These are phyloP conservation scores for Sebastolobus alascanus DNA, from an alignment of 2,797 vertebrate genomes.

Conservation along the genomic window DNA sequence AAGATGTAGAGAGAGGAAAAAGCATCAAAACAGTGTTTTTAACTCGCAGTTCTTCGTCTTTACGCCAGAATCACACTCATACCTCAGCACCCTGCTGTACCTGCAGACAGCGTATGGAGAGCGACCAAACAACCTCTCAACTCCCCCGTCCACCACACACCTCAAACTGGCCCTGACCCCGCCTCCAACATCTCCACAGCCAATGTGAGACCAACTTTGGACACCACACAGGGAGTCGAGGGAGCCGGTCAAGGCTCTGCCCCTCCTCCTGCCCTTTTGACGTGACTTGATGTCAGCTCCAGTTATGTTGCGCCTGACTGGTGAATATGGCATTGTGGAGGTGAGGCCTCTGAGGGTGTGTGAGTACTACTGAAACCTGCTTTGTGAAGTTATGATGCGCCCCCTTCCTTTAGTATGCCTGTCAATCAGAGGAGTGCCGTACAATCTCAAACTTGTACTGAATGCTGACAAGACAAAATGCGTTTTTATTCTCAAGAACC, in stretches of 20 bases:
- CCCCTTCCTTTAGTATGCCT: not conserved
- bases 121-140: conserved; percentile 13
- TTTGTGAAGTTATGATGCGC: not conserved
- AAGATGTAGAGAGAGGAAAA: conserved; percentile 28
- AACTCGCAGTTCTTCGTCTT: not conserved
- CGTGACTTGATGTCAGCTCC: conserved; percentile 63
- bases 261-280: conserved; percentile 36
- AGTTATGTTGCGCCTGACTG: conserved; percentile 78
- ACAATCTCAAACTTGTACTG: not conserved
- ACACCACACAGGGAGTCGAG: conserved; percentile 24
- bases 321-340: conserved; percentile 72
- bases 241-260: conserved; percentile 23
- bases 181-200: conserved; percentile 50
- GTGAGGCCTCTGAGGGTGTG: conserved; percentile 44
- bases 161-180: conserved; percentile 18
- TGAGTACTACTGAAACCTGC: conserved; percentile 18
- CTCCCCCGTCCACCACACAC: not conserved
- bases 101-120: conserved; percentile 10
- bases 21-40: not conserved
- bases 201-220: conserved; percentile 52
- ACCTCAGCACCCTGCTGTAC: not conserved
- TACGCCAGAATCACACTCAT: not conserved
- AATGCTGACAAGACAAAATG: not conserved
- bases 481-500: not conserved
- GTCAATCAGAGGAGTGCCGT: conserved; percentile 1